Evolutionary conservation across 2,797 vertebrate species (phyloP), one percentile per base, ranked within the genome.

Genomic region (Phrynocephalus forsythii): DNA sequence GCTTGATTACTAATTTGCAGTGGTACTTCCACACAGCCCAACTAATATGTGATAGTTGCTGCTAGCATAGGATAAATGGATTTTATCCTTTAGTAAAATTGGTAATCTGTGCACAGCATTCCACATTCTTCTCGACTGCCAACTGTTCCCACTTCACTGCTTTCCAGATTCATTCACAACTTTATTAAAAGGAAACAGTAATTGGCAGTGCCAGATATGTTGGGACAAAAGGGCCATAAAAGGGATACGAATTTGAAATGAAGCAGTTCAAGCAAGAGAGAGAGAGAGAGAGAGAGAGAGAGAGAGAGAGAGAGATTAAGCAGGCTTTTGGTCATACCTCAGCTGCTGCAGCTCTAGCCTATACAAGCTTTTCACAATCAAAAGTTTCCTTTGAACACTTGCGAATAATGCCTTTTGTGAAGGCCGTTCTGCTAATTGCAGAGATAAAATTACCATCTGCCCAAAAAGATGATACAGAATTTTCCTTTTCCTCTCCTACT

Each of bases 301-400:
- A 33, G 33, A 63, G 22, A 83, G 28, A 82, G 82, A 22, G 18
- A 63, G 13, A 22, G 22, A 24, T 76, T 84, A 79, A 87, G 63
- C 77, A 91, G 81, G 84, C 79, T 85, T 89, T 95, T 90, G 92
- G 0, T 24, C 73, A 87, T 93, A 91, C 89, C 0, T 0, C 84
- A 50, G 87, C 80, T 89, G 86, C 91, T 90, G 90, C 91, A 93
- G 90, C 22, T 60, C 73, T 85, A 88, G 84, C 87, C 85, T 92
- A 88, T 80, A 92, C 90, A 94, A 91, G 86, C 92, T 93, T 93
- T 93, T 94, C 90, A 93, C 85, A 90, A 90, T 95, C 77, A 93
- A 63, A 91, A 88, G 83, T 88, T 91, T 85, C 60, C 91, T 94
- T 94, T 91, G 90, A 75, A 79, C 79, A 91, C 87, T 93, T 92